Conservation (phyloP, 2,797 vertebrate genomes). For the Myiotriccus ornatus region DNA sequence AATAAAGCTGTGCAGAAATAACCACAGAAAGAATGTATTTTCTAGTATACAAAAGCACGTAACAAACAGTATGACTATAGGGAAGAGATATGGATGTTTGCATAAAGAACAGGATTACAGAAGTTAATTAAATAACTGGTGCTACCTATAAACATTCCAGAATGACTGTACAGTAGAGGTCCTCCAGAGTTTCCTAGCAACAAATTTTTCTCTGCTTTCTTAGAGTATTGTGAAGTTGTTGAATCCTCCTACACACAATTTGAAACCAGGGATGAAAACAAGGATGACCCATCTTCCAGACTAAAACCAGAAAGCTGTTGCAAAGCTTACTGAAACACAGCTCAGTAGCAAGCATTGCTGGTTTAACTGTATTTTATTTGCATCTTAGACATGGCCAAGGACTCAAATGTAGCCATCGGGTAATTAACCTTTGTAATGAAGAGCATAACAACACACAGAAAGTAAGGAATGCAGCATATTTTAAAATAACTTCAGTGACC, state of each 20-base stretch:
- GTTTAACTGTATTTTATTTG: background rate
- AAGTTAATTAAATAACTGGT: background rate
- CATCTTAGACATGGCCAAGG: background rate
- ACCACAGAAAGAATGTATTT: background rate
- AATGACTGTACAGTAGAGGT: constrained; percentile 19
- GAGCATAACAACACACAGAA: background rate
- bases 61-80: background rate
- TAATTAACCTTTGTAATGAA: background rate
- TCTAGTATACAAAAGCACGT: background rate
- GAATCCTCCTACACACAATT: constrained; percentile 56
- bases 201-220: constrained; percentile 62
- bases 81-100: background rate
- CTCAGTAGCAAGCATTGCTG: background rate
- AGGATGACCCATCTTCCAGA: constrained; percentile 29
- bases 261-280: constrained; percentile 61
- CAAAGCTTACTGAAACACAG: background rate
- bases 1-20: background rate
- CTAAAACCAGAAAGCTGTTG: background rate
- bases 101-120: background rate
- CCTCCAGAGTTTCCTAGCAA: constrained; percentile 73
- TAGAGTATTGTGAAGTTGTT: constrained; percentile 53
- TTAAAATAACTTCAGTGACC: background rate
- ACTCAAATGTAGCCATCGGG: background rate
- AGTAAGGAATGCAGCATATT: background rate
- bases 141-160: constrained; percentile 32